Conservation (phyloP, 2,797 vertebrate species). For the Protonibea diacanthus region DNA sequence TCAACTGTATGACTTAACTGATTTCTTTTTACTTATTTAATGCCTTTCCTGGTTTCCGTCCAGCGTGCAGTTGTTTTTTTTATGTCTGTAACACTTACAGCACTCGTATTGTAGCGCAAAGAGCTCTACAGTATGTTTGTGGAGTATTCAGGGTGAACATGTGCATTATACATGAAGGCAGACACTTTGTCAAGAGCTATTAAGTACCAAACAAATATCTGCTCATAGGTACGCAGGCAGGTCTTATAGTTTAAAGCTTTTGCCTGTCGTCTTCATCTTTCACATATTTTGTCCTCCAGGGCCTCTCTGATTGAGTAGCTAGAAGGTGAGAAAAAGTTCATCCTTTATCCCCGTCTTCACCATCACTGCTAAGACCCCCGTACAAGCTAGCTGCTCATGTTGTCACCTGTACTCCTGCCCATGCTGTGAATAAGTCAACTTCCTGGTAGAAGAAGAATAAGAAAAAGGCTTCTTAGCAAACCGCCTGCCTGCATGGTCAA, state of each 20-base stretch:
- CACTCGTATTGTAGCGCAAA: not conserved
- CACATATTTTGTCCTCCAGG: not conserved
- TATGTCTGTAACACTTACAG: not conserved
- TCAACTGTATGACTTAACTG: not conserved
- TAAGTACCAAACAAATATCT: not conserved
- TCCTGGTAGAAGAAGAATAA: slow-evolving; percentile 1
- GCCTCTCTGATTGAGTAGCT: not conserved
- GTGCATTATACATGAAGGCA: not conserved
- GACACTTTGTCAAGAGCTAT: not conserved
- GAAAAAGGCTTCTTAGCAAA: not conserved
- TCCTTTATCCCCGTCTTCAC: not conserved
- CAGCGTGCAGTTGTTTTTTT: not conserved
- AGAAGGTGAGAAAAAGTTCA: not conserved
- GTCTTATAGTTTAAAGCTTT: not conserved
- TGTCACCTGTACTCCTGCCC: slow-evolving; percentile 2
- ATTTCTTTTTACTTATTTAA: not conserved
- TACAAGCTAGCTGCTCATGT: not conserved
- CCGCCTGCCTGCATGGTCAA: slow-evolving; percentile 4
- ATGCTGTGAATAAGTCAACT: not conserved
- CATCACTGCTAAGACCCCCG: not conserved
- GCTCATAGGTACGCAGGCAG: not conserved
- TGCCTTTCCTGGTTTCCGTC: not conserved
- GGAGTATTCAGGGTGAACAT: not conserved
- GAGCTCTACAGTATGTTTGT: not conserved
- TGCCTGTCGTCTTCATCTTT: not conserved